Evolutionary conservation across 2,113 vertebrate genomes (phyloP).

Genomic region (Narcine bancroftii): DNA sequence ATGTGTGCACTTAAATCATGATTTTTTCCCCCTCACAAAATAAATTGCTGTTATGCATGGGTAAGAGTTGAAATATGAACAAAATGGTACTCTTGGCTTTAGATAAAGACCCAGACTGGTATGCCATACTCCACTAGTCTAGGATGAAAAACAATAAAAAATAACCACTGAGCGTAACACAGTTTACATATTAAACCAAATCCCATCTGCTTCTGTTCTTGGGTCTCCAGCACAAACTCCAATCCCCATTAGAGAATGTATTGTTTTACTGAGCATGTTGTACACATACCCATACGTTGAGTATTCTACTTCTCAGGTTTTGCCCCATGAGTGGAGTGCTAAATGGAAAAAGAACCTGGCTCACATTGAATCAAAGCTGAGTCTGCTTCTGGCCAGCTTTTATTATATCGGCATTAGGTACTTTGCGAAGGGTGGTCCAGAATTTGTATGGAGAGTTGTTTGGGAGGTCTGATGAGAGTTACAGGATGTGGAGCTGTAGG

Average conservation of each 20-base stretch:
- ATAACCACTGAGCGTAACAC: background rate
- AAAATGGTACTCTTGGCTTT: background rate
- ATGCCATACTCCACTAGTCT: background rate
- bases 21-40: background rate
- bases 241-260: background rate
- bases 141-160: background rate
- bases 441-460: too few relatives aligned
- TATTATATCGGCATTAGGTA: background rate
- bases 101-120: background rate
- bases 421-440: background rate
- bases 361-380: background rate
- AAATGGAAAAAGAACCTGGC: background rate
- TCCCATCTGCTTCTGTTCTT: background rate
- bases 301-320: background rate
- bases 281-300: background rate
- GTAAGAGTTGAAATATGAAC: background rate
- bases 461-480: too few relatives aligned
- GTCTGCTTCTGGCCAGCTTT: background rate
- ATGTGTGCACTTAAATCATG: background rate
- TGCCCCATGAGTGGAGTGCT: background rate
- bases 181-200: background rate
- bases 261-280: background rate
- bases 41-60: background rate
- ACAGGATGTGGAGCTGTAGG: too few relatives aligned
- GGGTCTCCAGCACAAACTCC: background rate